A percentile compares a stretch with the other conserved stretches of the same genome.
phyloP scores from a whole-genome alignment of 1,140 invertebrate genomes.

The Brachionus plicatilis region DNA sequence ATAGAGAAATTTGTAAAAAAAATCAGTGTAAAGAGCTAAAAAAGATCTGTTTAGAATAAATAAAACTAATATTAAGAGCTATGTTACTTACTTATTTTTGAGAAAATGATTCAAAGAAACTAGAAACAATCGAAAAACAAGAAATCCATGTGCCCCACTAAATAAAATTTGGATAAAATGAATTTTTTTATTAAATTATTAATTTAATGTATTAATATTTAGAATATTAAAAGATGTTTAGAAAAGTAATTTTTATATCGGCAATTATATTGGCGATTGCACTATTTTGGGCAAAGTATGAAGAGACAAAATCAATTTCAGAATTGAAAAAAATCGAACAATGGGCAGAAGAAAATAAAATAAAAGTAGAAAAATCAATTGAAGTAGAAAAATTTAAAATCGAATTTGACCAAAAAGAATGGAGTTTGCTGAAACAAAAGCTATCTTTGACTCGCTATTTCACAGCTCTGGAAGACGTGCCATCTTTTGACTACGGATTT shows the following conservation, averaged over 20 bases:
- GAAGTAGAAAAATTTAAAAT: not conserved
- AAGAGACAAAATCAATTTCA: not conserved
- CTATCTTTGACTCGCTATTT: conserved; percentile 15
- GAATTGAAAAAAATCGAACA: not conserved
- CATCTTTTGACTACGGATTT: conserved; percentile 35
- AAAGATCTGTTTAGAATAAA: no score
- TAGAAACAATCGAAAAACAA: no score
- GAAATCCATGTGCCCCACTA: no score
- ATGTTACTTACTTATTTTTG: no score
- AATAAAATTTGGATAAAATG: not conserved
- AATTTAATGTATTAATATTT: not conserved
- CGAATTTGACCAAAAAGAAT: conserved; percentile 28
- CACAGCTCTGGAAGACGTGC: not conserved
- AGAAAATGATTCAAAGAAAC: no score
- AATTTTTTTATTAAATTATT: no score
- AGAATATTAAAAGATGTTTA: not conserved
- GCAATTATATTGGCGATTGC: not conserved
- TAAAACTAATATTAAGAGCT: no score
- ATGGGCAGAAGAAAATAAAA: not conserved
- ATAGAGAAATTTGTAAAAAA: no score
- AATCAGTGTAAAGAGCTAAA: no score
- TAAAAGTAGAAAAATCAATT: not conserved
- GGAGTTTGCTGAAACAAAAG: not conserved
- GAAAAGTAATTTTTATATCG: not conserved
- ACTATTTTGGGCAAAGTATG: not conserved